Conservation (phyloP, 2,888 invertebrate species). For the Epistrophe grossulariae region DNA sequence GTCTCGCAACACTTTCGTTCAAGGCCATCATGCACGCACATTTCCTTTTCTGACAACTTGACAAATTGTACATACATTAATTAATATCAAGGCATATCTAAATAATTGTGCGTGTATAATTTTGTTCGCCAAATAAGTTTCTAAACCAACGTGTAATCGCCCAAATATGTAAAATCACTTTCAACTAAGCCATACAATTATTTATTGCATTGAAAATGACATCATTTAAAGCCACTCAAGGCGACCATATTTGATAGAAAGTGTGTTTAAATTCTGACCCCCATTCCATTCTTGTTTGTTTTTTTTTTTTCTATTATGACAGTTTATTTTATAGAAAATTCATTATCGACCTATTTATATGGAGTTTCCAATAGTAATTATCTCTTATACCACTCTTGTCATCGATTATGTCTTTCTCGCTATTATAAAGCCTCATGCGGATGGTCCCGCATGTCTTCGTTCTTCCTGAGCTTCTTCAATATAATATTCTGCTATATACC, state of each 20-base stretch:
- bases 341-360: conserved; percentile 55
- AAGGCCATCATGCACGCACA: conserved; percentile 9
- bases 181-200: conserved; percentile 16
- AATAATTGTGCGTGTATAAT: not conserved
- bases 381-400: conserved; percentile 58
- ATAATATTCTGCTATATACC: not conserved
- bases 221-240: conserved; percentile 3
- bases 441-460: not conserved
- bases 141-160: conserved; percentile 17
- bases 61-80: not conserved
- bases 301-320: not conserved
- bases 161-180: conserved; percentile 47
- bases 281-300: conserved; percentile 47
- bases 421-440: not conserved
- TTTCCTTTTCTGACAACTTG: not conserved
- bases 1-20: conserved; percentile 19
- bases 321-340: conserved; percentile 40
- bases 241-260: conserved; percentile 34
- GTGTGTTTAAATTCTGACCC: not conserved
- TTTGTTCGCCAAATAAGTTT: conserved; percentile 20
- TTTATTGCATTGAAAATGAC: conserved; percentile 29
- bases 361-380: conserved; percentile 47
- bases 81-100: not conserved
- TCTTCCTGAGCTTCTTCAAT: not conserved
- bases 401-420: conserved; percentile 8